Percentiles rank a stretch among this genome's conserved stretches.
Conservation (phyloP, 2,113 vertebrate genomes). For the Calidris pygmaea region DNA sequence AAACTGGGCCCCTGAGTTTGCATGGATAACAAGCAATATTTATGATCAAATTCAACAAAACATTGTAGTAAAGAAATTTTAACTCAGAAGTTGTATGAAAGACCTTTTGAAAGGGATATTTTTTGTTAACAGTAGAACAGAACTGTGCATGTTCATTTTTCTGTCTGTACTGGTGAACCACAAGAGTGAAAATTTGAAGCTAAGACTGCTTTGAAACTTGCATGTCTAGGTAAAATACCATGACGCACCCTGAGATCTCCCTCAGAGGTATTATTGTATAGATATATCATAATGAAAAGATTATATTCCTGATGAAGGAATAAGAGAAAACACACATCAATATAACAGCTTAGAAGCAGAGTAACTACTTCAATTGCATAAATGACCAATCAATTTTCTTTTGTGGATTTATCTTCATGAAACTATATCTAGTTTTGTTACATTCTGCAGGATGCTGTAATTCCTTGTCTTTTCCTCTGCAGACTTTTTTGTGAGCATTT, state of each 20-base stretch:
- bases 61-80: not conserved
- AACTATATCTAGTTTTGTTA: not conserved
- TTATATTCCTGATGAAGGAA: not conserved
- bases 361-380: not conserved
- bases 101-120: not conserved
- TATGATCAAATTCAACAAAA: not conserved
- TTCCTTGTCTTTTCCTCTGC: not conserved
- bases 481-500: not conserved
- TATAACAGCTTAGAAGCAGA: not conserved
- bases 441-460: not conserved
- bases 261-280: not conserved
- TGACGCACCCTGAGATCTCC: not conserved
- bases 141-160: not conserved
- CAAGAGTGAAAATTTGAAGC: not conserved
- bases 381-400: not conserved
- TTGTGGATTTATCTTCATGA: not conserved
- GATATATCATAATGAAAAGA: not conserved
- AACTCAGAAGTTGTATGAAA: not conserved
- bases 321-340: not conserved
- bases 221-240: not conserved
- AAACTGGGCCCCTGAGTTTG: not conserved
- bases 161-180: not conserved
- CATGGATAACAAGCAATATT: not conserved
- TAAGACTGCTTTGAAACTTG: not conserved
- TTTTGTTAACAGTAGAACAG: not conserved